Base-by-base conservation (phyloP, 2,888 invertebrate species). In the Polyommatus iphigenia region DNA sequence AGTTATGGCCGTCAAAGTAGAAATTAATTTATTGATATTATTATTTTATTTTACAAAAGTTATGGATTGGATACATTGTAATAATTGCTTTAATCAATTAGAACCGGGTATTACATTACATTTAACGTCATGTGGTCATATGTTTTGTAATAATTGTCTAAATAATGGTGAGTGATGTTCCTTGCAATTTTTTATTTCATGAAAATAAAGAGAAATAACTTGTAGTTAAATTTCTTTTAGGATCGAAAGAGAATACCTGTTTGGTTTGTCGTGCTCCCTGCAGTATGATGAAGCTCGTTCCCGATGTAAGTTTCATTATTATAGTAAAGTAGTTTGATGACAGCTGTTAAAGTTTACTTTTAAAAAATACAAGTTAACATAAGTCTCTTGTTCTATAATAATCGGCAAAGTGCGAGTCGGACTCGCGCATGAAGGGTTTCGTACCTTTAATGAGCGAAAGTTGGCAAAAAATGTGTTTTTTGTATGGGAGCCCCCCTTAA, bases 51-150 rank as follows among this genome's bases (percentile, higher is more conserved):
- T 77, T 78, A 24, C 73, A 24, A 78, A 78, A 79, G 82, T 79
- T 78, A 94, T 94, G 94, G 94, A 94, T 87, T 94, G 94, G 94
- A 94, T 94, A 84, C 94, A 94, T 87, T 94, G 94, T 83, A 94
- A 94, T 84, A 90, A 92, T 84, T 94, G 94, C 87, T 94, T 90
- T 84, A 84, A 86, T 79, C 94, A 94, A 80, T 87, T 94, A 83
- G 89, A 91, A 85, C 90, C 92, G 57, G 91, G 91, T 82, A 90
- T 90, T 78, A 87, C 89, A 81, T 86, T 94, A 79, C 90, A 92
- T 86, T 87, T 94, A 80, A 94, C 94, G 85, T 93, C 94, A 89
- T 94, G 94, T 83, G 94, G 94, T 81, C 94, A 94, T 82, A 94
- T 94, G 93, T 94, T 92, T 89, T 94, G 94, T 84, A 92, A 90